These are phyloP conservation scores for Catharus bicknelli DNA, from an alignment of 2,113 vertebrate genomes.

Conservation along the genomic window DNA sequence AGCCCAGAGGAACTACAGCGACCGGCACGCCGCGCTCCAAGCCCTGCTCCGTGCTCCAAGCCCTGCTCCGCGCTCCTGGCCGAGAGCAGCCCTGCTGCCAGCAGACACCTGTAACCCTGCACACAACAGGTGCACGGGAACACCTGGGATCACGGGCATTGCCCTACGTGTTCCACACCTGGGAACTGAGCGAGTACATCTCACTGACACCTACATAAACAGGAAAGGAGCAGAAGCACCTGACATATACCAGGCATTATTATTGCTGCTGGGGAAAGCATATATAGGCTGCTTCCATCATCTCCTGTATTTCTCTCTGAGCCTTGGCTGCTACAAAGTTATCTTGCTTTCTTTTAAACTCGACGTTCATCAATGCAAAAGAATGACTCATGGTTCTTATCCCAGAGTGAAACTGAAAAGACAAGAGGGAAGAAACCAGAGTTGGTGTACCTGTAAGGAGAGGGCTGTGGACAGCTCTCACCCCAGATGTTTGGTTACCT, in stretches of 20 bases:
- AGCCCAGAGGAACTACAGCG: neutral
- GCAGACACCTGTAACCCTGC: neutral
- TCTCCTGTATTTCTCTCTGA: neutral
- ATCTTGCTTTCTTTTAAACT: neutral
- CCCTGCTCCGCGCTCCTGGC: accelerated
- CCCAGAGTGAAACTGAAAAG: neutral
- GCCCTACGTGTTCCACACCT: accelerated
- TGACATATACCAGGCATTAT: neutral
- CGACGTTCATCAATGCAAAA: neutral
- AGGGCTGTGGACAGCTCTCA: neutral
- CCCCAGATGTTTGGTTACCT: accelerated
- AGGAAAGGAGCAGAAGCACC: neutral
- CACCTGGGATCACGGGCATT: neutral
- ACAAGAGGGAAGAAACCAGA: neutral
- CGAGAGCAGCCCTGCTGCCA: accelerated
- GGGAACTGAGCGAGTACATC: accelerated
- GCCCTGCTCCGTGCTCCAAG: accelerated
- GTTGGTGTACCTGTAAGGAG: accelerated
- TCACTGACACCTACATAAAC: neutral
- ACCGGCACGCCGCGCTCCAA: accelerated
- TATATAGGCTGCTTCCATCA: neutral
- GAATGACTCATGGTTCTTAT: neutral
- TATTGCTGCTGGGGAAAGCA: neutral
- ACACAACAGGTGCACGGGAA: too few relatives aligned
- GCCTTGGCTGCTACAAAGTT: neutral